Evolutionary conservation across 2,888 invertebrate species (phyloP), one percentile per base, ranked within the genome.

Genomic region (Stenurella melanura): DNA sequence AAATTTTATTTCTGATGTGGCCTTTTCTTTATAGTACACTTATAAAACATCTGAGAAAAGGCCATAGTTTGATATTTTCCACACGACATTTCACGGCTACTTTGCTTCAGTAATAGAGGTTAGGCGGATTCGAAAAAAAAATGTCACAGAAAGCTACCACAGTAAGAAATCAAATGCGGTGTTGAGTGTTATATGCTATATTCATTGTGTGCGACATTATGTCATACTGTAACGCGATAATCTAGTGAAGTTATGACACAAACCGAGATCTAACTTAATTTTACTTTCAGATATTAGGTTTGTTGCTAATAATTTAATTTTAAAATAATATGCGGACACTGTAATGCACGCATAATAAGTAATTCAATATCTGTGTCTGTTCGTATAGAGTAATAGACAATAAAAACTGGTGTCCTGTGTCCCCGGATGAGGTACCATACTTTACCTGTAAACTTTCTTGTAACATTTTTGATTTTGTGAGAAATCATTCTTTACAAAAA

Each of bases 41-140:
- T 15, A 21, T 15, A 15, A 63, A 69, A 38, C 57, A 19, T 64
- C 56, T 38, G 38, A 26, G 15, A 11, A 78, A 78, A 78, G 75
- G 78, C 73, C 75, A 38, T 66, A 56, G 63, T 63, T 50, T 78
- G 78, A 73, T 73, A 78, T 75, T 78, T 78, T 64, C 34, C 50
- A 15, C 60, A 11, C 68, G 75, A 75, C 78, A 75, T 78, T 78
- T 78, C 70, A 75, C 73, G 75, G 73, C 69, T 57, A 30, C 50
- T 74, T 74, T 50, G 57, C 38, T 10, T 12, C 54, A 15, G 19
- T 34, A 70, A 34, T 30, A 56, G n/a, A n/a, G 63, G 63, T 70
- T 57, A 56, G 63, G 26, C 64, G 42, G 38, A 57, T 21, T 12
- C n/a, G 38, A 69, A 15, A 34, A 38, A 56, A 60, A 67, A 61